Evolutionary conservation across 2,797 vertebrate genomes (phyloP), one percentile per base, ranked within the genome.

Genomic region (Sebastolobus altivelis): DNA sequence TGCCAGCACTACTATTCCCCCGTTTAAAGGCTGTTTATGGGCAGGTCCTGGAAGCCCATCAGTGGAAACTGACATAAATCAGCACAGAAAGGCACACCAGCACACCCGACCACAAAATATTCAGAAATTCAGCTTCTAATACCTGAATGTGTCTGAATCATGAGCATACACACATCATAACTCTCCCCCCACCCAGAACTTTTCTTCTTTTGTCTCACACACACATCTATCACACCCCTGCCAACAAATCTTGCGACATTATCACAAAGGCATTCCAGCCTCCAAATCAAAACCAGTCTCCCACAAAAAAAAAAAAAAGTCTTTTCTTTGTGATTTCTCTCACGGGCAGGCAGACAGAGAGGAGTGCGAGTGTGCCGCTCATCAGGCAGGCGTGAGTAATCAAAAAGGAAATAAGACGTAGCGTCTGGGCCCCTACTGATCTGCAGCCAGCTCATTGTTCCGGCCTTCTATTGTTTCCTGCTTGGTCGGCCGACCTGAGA

Each of bases 251-350:
- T 89, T 87, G 83, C 85, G 40, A 90, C 90, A 92, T 85, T 90
- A 93, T 94, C 89, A 87, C 87, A 89, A 88, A 91, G 80, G 75
- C 83, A 89, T 88, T 91, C 91, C 91, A 87, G 79, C 85, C 80
- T 80, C 72, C 85, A 93, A 94, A 95, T 93, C 88, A 92, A 92
- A 95, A 94, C 88, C 93, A 94, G 91, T 83, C 91, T 79, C 61
- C 20, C 54, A 83, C 89, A 91, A 88, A 91, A 92, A 40, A 40
- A 5, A 31, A 31, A 31, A 31, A 31, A 31, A 87, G 82, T 54
- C 76, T 84, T 88, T 84, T 92, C 81, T 90, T 90, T 88, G 85
- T 70, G 60, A 90, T 80, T 86, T 80, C 86, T 88, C 72, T 84
- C 71, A 75, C 20, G 20, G 80, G 72, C 84, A 89, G 82, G 78